Conservation (phyloP, 1,140 invertebrate genomes). For the Trigoniulus corallinus region DNA sequence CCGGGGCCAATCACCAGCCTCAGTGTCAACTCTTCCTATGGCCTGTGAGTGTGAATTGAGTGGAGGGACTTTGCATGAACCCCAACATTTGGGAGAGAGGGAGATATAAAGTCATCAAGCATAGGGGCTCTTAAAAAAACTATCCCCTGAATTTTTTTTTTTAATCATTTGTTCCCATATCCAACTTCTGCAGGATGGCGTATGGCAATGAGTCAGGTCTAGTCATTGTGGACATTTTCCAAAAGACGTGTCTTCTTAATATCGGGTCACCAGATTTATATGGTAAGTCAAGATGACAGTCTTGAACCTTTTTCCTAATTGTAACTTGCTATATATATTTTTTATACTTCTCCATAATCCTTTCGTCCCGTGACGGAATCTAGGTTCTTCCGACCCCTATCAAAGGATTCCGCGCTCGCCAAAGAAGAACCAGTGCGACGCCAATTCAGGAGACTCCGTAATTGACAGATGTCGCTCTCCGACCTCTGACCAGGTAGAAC, state of each 20-base stretch:
- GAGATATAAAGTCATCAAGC: no score
- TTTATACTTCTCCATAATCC: no score
- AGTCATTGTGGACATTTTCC: conserved; percentile 84
- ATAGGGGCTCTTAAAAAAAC: no score
- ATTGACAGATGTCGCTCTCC: conserved; percentile 63
- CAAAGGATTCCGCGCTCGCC: conserved; percentile 67
- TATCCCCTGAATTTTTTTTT: no score
- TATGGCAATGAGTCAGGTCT: conserved; percentile 91
- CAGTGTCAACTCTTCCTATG: conserved; percentile 86
- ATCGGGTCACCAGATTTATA: conserved; percentile 54
- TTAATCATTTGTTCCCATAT: background rate
- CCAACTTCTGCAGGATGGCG: conserved; percentile 56
- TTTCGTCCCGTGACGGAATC: no score
- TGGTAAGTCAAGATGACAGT: conserved; percentile 33
- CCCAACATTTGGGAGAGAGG: background rate
- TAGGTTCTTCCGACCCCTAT: conserved; percentile 59
- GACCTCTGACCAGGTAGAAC: conserved; percentile 71
- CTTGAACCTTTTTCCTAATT: background rate
- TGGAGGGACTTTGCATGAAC: background rate
- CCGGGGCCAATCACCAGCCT: conserved; percentile 72
- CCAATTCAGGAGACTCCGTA: conserved; percentile 24
- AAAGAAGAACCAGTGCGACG: conserved; percentile 33
- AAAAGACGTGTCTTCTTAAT: conserved; percentile 75
- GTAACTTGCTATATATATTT: background rate
- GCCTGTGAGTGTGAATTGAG: conserved; percentile 67